Conservation (phyloP, 2,888 invertebrate species). For the Dexiosoma caninum region DNA sequence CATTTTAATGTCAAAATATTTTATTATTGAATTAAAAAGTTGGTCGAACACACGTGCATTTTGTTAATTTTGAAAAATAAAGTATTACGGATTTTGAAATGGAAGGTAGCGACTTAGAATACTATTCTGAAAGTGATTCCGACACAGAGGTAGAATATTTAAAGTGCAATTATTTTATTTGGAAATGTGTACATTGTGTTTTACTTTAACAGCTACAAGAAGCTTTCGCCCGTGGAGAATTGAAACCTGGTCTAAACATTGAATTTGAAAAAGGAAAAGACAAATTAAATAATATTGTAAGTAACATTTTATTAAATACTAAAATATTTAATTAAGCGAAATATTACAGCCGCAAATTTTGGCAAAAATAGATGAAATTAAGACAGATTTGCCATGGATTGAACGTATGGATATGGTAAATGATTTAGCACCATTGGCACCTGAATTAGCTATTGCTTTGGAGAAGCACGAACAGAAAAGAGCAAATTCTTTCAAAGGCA, state of each 20-base stretch:
- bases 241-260: constrained; percentile 92
- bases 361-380: constrained; percentile 84
- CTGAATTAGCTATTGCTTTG: constrained; percentile 88
- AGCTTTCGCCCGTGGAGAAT: constrained; percentile 89
- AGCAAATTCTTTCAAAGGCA: constrained; percentile 82
- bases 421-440: constrained; percentile 88
- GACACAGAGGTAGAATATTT: constrained; percentile 73
- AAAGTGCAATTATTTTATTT: background rate
- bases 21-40: too few relatives aligned
- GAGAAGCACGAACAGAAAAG: constrained; percentile 86
- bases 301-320: constrained; percentile 69
- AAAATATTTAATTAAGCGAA: background rate
- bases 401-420: constrained; percentile 90
- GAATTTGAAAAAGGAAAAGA: constrained; percentile 81
- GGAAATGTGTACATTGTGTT: background rate
- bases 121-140: constrained; percentile 72
- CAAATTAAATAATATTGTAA: constrained; percentile 86
- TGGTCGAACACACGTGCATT: background rate
- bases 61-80: background rate
- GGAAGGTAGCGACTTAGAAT: constrained; percentile 72
- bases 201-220: constrained; percentile 86
- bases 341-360: constrained; percentile 79
- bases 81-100: constrained; percentile 69
- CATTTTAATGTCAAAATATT: too few relatives aligned
- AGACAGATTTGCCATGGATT: constrained; percentile 88